These are phyloP conservation scores for Clarias macrocephalus DNA, from an alignment of 2,113 vertebrate genomes.

Conservation along the genomic window DNA sequence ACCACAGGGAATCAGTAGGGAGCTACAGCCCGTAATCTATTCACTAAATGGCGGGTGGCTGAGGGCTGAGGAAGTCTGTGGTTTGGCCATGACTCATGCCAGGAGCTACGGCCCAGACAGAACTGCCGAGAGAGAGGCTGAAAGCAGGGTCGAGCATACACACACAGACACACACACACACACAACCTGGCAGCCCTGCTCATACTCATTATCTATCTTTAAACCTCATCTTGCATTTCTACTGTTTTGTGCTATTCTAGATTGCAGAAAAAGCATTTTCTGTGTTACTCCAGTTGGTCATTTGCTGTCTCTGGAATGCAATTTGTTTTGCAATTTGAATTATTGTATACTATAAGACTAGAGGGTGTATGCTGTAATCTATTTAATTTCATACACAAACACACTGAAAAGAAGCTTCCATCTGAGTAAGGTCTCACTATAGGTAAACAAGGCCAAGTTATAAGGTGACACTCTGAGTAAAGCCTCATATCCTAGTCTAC, in stretches of 20 bases:
- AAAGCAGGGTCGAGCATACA: slow-evolving; percentile 38
- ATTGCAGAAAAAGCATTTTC: background rate
- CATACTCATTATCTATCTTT: slow-evolving; percentile 17
- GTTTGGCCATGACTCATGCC: slow-evolving; percentile 48
- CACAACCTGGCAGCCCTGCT: slow-evolving; percentile 28
- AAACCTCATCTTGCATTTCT: slow-evolving; percentile 2
- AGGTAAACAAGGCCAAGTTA: background rate
- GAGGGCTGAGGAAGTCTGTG: slow-evolving; percentile 55
- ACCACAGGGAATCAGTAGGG: slow-evolving; percentile 47
- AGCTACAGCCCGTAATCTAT: slow-evolving; percentile 47
- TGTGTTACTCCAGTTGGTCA: background rate
- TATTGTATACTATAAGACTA: background rate
- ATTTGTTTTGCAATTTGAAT: background rate
- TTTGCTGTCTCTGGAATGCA: slow-evolving; percentile 12
- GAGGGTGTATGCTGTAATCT: background rate
- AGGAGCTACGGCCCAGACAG: slow-evolving; percentile 46
- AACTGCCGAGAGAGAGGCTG: slow-evolving; percentile 37
- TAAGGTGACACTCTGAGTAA: background rate
- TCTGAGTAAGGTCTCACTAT: background rate
- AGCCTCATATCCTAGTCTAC: slow-evolving; percentile 62
- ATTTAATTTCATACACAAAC: slow-evolving; percentile 3
- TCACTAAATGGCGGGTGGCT: slow-evolving; percentile 52
- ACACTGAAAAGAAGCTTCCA: background rate
- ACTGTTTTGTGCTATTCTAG: slow-evolving; percentile 11
- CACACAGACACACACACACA: slow-evolving; percentile 38